These are phyloP conservation scores for Formica selysi DNA, from an alignment of 1,140 invertebrate species.

Conservation along the genomic window DNA sequence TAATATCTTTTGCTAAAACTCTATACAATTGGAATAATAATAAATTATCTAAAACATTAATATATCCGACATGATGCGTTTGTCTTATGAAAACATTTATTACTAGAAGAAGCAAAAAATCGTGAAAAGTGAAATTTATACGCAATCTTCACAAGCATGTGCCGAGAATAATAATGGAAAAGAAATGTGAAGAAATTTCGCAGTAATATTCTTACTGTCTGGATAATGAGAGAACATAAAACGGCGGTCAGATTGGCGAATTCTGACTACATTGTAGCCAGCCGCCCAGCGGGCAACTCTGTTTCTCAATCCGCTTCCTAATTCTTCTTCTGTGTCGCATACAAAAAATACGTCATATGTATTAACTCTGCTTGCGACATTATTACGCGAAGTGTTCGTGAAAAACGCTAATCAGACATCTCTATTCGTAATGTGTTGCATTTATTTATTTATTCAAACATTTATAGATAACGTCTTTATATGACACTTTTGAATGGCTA, in stretches of 20 bases:
- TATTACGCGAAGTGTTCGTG: conserved; percentile 15
- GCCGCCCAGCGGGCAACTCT: conserved; percentile 84
- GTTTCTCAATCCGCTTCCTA: conserved; percentile 80
- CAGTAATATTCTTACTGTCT: conserved; percentile 84
- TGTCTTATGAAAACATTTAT: conserved; percentile 14
- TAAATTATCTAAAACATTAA: conserved; percentile 2
- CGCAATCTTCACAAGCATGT: conserved; percentile 76
- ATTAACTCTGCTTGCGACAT: conserved; percentile 53
- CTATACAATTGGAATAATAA: conserved; percentile 1
- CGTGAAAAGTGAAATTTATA: conserved; percentile 56
- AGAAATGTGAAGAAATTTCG: conserved; percentile 68
- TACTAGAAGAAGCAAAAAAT: conserved; percentile 50
- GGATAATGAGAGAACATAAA: conserved; percentile 86
- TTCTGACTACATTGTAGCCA: conserved; percentile 86
- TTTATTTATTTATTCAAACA: neutral
- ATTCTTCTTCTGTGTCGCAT: conserved; percentile 78
- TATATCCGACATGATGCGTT: conserved; percentile 5
- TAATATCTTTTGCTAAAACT: conserved; percentile 5
- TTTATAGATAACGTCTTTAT: neutral
- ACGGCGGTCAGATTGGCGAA: conserved; percentile 84
- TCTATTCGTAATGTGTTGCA: no score
- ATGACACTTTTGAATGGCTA: neutral
- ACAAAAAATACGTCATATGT: conserved; percentile 77
- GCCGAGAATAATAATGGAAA: conserved; percentile 67
- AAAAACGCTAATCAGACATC: neutral